A percentile compares a stretch with the other conserved stretches of the same genome.
Evolutionary conservation across 1,140 invertebrate genomes (phyloP).

Genomic region (Aphis craccivora): DNA sequence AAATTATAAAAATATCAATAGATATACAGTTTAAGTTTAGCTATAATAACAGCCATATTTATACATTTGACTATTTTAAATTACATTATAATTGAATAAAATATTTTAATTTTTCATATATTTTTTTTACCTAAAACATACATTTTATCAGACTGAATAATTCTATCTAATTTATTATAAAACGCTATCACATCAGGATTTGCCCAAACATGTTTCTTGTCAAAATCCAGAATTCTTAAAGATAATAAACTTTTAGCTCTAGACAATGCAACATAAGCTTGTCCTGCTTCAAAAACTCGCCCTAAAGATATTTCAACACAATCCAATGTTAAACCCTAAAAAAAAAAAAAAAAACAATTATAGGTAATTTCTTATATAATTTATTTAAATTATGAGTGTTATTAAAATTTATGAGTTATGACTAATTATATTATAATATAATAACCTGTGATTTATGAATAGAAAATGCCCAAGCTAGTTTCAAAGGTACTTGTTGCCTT

Average conservation of each 20-base stretch:
- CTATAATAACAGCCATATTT: background rate
- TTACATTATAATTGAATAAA: background rate
- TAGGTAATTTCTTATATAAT: no score
- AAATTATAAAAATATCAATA: background rate
- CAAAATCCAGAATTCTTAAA: conserved; percentile 87
- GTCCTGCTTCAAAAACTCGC: conserved; percentile 91
- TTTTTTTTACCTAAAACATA: conserved; percentile 11
- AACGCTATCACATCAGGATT: conserved; percentile 86
- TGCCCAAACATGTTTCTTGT: conserved; percentile 85
- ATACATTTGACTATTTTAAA: background rate
- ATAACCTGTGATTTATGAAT: conserved; percentile 88
- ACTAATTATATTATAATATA: conserved; percentile 25
- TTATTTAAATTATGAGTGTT: no score
- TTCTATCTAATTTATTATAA: conserved; percentile 67
- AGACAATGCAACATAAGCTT: conserved; percentile 94
- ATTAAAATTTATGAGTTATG: background rate
- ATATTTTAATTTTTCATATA: background rate
- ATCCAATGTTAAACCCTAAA: conserved; percentile 90
- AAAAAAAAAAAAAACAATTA: conserved; percentile 58
- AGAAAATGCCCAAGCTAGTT: conserved; percentile 95
- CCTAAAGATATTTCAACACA: conserved; percentile 93
- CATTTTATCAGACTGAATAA: conserved; percentile 32
- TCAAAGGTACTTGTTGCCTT: conserved; percentile 84
- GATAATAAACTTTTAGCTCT: conserved; percentile 86
- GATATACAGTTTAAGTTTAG: background rate